Percentiles rank a stretch among this genome's conserved stretches.
Conservation (phyloP, 2,113 vertebrate genomes). For the Phylloscopus whistleri region DNA sequence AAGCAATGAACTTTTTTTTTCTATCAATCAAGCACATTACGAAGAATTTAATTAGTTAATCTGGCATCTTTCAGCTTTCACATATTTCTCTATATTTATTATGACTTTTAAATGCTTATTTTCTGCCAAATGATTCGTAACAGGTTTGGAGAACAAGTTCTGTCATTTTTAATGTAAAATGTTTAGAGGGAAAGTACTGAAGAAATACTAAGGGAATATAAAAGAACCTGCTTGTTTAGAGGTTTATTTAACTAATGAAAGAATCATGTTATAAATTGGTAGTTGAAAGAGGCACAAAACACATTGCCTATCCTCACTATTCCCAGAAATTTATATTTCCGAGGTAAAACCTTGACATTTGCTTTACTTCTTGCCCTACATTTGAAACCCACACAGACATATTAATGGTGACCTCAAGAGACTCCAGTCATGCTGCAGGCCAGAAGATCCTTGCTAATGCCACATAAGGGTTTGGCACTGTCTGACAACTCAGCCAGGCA, state of each 20-base stretch:
- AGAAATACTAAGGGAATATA: not conserved
- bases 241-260: not conserved
- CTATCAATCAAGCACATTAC: not conserved
- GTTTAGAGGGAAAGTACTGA: not conserved
- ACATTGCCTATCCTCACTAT: not conserved
- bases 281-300: not conserved
- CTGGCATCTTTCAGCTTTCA: not conserved
- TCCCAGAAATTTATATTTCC: not conserved
- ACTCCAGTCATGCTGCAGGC: not conserved
- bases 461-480: not conserved
- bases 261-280: not conserved
- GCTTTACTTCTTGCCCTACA: not conserved
- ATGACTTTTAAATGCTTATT: not conserved
- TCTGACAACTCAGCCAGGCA: not conserved
- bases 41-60: not conserved
- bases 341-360: not conserved
- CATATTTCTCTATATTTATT: not conserved
- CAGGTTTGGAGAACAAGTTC: not conserved
- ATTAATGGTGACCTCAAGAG: not conserved
- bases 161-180: not conserved
- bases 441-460: not conserved
- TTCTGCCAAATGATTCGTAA: not conserved
- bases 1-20: not conserved
- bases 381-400: not conserved
- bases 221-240: not conserved